Base-by-base conservation (phyloP, 2,888 invertebrate species). In the Anorthoa munda region DNA sequence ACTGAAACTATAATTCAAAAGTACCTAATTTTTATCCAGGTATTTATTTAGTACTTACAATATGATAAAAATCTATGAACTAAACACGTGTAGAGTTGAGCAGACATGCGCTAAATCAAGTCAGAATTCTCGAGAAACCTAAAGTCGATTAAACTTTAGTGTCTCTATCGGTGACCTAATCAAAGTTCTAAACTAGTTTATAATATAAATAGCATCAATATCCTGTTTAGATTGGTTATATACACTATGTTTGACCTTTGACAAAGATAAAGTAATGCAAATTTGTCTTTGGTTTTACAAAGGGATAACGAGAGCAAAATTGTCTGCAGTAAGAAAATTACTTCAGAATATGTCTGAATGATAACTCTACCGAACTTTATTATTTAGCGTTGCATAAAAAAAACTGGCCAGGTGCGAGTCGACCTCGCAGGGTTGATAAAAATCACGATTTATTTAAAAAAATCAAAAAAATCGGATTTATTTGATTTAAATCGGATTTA, bases 141-240 rank as follows among this genome's bases (percentile, higher is more conserved):
- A 70, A 72, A 82, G 46, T 81, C 72, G 4, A 83, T 84, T 72
- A 66, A 82, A 84, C 61, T 68, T 68, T 72, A 31, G 56, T 23
- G 76, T 31, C 61, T 65, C 67, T 55, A 66, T 48, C 61, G 59
- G 70, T 74, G 56, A 82, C 73, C 78, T 50, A 60, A 85, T 75
- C 72, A 48, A 78, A 85, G 64, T 84, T 74, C n/a, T 50, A 31
- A 84, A 85, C 83, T 81, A 80, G 72, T 75, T 80, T 15, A 63
- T 64, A 66, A 67, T 59, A 67, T 63, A 69, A 59, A 26, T 55
- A n/a, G 39, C 9, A 48, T 66, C 5, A 70, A 72, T 67, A 76
- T 69, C 17, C 21, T 56, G 17, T 55, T 67, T 21, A 67, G 63
- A 65, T 77, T 73, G 21, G 45, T 50, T 58, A 45, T 0, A 48